A percentile compares a stretch with the other conserved stretches of the same genome.
Conservation (phyloP, 2,888 invertebrate species). For the Scotopteryx bipunctaria region DNA sequence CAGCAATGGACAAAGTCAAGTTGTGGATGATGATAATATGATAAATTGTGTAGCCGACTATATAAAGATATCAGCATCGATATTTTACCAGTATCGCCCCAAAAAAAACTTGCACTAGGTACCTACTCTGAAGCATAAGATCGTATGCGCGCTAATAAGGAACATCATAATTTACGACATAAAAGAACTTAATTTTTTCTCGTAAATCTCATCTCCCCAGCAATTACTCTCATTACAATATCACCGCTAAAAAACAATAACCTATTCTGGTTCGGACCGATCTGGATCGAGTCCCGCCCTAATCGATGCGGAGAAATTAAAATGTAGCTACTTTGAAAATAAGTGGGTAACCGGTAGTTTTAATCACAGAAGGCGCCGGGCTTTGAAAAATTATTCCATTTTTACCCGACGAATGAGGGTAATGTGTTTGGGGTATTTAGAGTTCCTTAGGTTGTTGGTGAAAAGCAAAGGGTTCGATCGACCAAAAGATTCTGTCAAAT, state of each 20-base stretch:
- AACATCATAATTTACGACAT: neutral
- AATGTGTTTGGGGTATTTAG: too few relatives aligned
- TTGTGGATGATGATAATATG: too few relatives aligned
- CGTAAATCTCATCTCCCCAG: conserved; percentile 22
- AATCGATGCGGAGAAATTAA: conserved; percentile 39
- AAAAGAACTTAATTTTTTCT: conserved; percentile 1
- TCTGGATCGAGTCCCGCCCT: conserved; percentile 43
- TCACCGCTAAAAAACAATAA: conserved; percentile 28
- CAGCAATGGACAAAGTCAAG: too few relatives aligned
- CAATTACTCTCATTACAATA: conserved; percentile 31
- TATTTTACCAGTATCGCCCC: too few relatives aligned
- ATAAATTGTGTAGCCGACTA: too few relatives aligned
- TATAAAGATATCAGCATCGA: too few relatives aligned
- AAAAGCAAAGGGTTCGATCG: too few relatives aligned
- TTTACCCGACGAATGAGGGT: too few relatives aligned
- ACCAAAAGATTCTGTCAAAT: too few relatives aligned
- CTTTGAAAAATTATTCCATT: neutral
- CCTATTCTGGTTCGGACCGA: conserved; percentile 21
- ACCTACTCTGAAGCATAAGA: neutral
- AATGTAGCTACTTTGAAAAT: conserved; percentile 41
- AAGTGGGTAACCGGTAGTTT: conserved; percentile 26
- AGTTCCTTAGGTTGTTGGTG: too few relatives aligned
- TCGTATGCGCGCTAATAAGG: neutral
- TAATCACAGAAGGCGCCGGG: conserved; percentile 21
- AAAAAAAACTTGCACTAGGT: too few relatives aligned